Conservation (phyloP, 2,797 vertebrate genomes). For the Acipenser transmontanus region DNA sequence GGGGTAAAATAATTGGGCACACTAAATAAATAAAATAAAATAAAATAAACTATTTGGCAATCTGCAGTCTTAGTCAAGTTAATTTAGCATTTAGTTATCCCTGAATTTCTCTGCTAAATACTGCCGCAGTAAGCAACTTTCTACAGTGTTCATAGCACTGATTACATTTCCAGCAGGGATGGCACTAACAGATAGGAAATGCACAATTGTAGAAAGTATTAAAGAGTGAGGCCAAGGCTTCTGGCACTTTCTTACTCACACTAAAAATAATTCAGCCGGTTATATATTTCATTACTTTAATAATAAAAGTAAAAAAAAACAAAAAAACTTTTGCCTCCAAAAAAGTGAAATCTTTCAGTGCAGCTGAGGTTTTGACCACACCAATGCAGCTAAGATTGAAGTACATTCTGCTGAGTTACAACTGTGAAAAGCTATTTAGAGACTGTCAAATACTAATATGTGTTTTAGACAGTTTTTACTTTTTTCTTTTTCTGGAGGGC, state of each 20-base stretch:
- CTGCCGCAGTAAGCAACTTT: constrained; percentile 63
- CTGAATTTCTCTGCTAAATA: constrained; percentile 48
- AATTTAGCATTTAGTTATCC: constrained; percentile 54
- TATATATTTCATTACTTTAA: no score
- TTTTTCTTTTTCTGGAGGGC: background rate
- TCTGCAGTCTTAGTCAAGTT: constrained; percentile 48
- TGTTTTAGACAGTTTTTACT: background rate
- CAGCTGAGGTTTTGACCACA: no score
- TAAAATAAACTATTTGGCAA: no score
- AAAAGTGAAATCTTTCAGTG: background rate
- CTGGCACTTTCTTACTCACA: constrained; percentile 44
- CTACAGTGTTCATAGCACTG: constrained; percentile 53
- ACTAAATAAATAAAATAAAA: no score
- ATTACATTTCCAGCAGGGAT: constrained; percentile 61
- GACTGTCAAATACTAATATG: background rate
- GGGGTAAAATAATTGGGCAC: no score
- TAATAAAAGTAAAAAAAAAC: background rate
- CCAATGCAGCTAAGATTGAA: background rate
- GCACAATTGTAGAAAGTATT: constrained; percentile 58
- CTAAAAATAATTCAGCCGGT: constrained; percentile 3
- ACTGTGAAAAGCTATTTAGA: no score
- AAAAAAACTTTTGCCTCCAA: background rate
- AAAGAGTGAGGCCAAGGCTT: constrained; percentile 42
- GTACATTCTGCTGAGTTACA: background rate
- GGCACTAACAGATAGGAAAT: constrained; percentile 61